A percentile compares a stretch with the other conserved stretches of the same genome.
Conservation (phyloP, 2,797 vertebrate genomes). For the Tokudaia tokunoshimensis region DNA sequence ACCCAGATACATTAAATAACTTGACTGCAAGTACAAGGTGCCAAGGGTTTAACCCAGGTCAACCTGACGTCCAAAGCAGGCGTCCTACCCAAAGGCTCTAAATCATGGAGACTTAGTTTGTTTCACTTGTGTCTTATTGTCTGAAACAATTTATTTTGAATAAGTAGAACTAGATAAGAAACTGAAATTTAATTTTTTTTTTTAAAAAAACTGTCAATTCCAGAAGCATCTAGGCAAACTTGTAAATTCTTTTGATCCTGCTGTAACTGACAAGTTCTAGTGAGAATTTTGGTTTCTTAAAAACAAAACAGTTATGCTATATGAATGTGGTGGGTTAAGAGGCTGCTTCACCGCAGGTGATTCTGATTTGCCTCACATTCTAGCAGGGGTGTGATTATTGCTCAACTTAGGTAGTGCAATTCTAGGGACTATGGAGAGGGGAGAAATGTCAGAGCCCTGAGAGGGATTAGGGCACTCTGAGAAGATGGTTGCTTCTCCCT, state of each 20-base stretch:
- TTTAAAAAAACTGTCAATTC: background rate
- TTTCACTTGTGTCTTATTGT: background rate
- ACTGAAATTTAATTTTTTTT: background rate
- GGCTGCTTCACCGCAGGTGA: no score
- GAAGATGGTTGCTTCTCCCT: background rate
- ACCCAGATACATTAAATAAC: background rate
- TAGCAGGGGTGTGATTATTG: background rate
- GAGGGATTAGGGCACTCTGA: background rate
- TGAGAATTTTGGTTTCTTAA: background rate
- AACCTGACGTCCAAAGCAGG: background rate
- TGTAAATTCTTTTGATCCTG: background rate
- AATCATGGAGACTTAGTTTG: background rate
- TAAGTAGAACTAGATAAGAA: background rate
- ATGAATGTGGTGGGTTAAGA: background rate
- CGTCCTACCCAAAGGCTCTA: background rate
- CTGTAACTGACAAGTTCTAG: background rate
- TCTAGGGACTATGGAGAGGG: background rate
- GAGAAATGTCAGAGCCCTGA: background rate
- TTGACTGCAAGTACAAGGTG: background rate
- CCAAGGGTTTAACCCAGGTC: background rate
- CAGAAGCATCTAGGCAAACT: background rate
- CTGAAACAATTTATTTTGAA: background rate
- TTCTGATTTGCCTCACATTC: background rate
- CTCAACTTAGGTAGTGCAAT: background rate
- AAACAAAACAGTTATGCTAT: background rate